Base-by-base conservation (phyloP, 2,113 vertebrate species). In the Sprattus sprattus region DNA sequence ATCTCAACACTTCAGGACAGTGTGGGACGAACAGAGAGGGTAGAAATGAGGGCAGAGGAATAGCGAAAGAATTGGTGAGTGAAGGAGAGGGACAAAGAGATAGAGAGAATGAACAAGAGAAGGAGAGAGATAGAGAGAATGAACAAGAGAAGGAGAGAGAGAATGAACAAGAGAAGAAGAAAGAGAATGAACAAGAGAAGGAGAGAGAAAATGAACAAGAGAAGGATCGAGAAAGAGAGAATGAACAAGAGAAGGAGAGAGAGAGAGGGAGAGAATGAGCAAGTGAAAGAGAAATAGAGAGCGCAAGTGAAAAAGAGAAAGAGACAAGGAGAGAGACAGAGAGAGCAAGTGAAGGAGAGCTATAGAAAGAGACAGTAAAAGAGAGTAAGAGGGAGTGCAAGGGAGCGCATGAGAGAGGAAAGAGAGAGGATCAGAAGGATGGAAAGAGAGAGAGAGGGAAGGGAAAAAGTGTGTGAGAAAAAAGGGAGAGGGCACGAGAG, bases 401-500 rank as follows among this genome's bases (percentile, higher is more conserved):
- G 54, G 13, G 54, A 57, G 54, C 39, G 39, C 39, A 39, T 39
- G 39, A 39, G 78, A 44, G 4, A 44, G 32, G 32, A 39, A 16
- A 57, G 54, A 57, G 10, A 57, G 54, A 57, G 10, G 13, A 16
- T 7, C 0, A 9, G 32, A 45, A 32, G 15, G 80, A 25, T 89
- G 91, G 90, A 86, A 88, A 86, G 78, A 81, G 25, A 81, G 78
- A 57, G 54, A 11, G 9, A 57, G 15, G 20, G 54, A 45, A 25
- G 46, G 16, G 28, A 89, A 87, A 44, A 45, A 49, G 47, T 89
- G 87, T n/a, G 64, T 90, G 13, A 9, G 32, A 45, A 32, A 9
- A n/a, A n/a, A 86, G 25, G 11, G 80, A 25, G 89, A 91, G 90
- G 85, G 60, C n/a, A 22, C 7, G 88, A 86, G 78, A 81, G 25